phyloP scores from a whole-genome alignment of 2,113 vertebrate genomes.

The Tachycineta bicolor region DNA sequence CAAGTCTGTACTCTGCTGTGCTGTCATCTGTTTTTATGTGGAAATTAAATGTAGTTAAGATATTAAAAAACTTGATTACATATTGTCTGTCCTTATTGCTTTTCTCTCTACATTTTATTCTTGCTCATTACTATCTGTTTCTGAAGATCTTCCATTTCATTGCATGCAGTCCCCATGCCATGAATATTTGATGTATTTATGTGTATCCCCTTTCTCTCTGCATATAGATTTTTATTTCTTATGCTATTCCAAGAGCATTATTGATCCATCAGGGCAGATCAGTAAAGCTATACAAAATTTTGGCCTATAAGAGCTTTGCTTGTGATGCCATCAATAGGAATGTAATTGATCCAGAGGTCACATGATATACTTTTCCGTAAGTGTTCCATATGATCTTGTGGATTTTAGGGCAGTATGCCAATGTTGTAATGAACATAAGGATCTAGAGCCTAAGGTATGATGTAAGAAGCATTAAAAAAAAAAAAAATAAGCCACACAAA shows the following conservation, averaged over 20 bases:
- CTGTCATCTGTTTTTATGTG: not conserved
- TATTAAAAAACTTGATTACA: accelerated
- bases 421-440: not conserved
- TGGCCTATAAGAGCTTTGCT: not conserved
- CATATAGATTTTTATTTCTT: not conserved
- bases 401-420: not conserved
- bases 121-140: accelerated
- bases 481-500: too few species aligned
- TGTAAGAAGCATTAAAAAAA: not conserved
- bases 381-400: not conserved
- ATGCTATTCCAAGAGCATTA: not conserved
- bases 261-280: not conserved
- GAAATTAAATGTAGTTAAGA: not conserved
- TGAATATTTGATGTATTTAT: not conserved
- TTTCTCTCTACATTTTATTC: not conserved
- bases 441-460: not conserved
- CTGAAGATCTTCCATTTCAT: not conserved
- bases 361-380: accelerated
- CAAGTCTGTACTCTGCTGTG: not conserved
- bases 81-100: not conserved
- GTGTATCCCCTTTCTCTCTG: not conserved
- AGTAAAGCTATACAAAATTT: not conserved
- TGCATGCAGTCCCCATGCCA: not conserved
- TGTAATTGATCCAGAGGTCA: not conserved
- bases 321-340: not conserved